A percentile compares a stretch with the other conserved stretches of the same genome.
Conservation (phyloP, 2,797 vertebrate genomes). For the Sebastes aleutianus region DNA sequence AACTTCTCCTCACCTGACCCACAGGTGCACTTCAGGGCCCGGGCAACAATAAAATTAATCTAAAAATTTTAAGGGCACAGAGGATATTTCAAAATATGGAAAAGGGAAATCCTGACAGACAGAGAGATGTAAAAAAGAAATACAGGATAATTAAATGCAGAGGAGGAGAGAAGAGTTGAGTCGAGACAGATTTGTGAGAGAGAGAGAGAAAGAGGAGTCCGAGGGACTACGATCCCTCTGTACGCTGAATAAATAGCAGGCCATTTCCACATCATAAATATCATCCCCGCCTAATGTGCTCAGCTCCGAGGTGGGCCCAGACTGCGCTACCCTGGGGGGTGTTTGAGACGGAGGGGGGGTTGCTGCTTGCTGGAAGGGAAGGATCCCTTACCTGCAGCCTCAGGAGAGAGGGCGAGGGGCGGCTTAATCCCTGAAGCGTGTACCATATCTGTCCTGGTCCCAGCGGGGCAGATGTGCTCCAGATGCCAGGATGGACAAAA, state of each 20-base stretch:
- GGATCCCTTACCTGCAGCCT: conserved; percentile 54
- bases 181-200: conserved; percentile 8
- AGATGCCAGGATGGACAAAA: conserved; percentile 68
- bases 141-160: conserved; percentile 4
- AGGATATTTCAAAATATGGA: conserved; percentile 14
- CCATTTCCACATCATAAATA: conserved; percentile 81
- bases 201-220: conserved; percentile 9
- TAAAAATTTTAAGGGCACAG: neutral
- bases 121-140: neutral
- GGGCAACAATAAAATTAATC: neutral
- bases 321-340: conserved; percentile 19
- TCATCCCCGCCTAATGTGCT: conserved; percentile 66
- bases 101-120: conserved; percentile 10
- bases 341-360: conserved; percentile 10
- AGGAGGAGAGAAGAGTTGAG: conserved; percentile 19
- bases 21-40: neutral
- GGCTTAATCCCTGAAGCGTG: conserved; percentile 74
- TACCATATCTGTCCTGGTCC: conserved; percentile 66
- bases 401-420: conserved; percentile 58
- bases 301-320: conserved; percentile 60
- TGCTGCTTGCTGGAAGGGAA: conserved; percentile 17
- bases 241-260: conserved; percentile 74
- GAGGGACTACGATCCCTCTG: conserved; percentile 41
- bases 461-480: conserved; percentile 68
- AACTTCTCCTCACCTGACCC: neutral